Base-by-base conservation (phyloP, 1,140 invertebrate genomes). In the Belonocnema kinseyi region DNA sequence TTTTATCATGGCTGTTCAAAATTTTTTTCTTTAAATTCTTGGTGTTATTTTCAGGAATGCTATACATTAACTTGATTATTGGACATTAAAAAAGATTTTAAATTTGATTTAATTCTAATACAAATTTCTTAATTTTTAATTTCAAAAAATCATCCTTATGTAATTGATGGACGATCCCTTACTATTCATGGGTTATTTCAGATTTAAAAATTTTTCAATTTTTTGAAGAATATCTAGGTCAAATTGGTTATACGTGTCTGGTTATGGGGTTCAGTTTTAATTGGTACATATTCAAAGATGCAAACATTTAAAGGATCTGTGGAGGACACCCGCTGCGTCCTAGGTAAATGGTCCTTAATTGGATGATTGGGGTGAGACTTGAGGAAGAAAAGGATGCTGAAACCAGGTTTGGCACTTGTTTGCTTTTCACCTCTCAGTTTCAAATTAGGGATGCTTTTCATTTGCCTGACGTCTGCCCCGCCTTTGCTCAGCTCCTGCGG, bases 401-500 rank as follows among this genome's bases (percentile, higher is more conserved):
- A 50, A 52, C 17, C 12, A 74, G 73, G 80, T 83, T 86, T 81
- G 83, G 79, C 75, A 84, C 81, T 85, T 85, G 82, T 86, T 86
- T 85, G 82, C 82, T 85, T 85, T 85, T 85, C 80, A 83, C 80
- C 76, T 87, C 85, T 86, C 85, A 88, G 87, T 88, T 88, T 87
- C 86, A 86, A 88, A 88, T 89, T 88, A 89, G 86, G 84, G 85
- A 89, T 87, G 86, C 85, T 89, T 88, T 88, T 87, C 87, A 88
- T 89, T 85, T 82, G 83, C 75, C 81, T 87, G 88, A 89, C 88
- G 87, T 79, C 80, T 74, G 87, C 87, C 78, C 87, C 88, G 87
- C 88, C 88, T 85, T 83, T 80, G 73, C 53, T 76, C 77, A 82
- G 88, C 88, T 89, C 83, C 88, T 85, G 86, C 83, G 82, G 87